Evolutionary conservation across 2,888 invertebrate species (phyloP).

Genomic region (Coremacera marginata): DNA sequence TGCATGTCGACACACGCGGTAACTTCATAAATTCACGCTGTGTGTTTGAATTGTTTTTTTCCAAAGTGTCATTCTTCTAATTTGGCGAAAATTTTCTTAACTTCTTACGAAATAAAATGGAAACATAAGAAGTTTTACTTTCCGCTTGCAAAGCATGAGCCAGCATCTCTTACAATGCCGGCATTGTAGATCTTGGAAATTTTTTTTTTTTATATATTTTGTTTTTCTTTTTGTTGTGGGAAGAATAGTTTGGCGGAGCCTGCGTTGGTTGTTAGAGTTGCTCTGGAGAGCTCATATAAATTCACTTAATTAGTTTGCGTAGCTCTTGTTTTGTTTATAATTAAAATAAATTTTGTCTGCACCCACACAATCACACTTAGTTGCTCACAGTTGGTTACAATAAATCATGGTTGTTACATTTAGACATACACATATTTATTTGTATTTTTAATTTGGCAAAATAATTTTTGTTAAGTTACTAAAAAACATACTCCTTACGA

Average conservation of each 20-base stretch:
- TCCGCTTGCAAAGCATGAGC: neutral
- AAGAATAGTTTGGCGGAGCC: neutral
- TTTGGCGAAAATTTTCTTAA: constrained; percentile 25
- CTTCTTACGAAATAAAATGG: constrained; percentile 29
- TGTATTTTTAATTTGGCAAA: too few relatives aligned
- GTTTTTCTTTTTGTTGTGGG: neutral
- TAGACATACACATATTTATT: too few relatives aligned
- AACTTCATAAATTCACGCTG: constrained; percentile 16
- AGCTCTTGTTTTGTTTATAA: constrained; percentile 48
- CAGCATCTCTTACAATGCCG: neutral
- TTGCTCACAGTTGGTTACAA: constrained; percentile 16
- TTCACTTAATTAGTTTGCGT: constrained; percentile 53
- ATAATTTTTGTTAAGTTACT: too few relatives aligned
- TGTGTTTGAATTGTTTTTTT: neutral
- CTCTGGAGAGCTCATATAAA: constrained; percentile 48
- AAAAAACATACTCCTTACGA: too few relatives aligned
- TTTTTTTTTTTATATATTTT: neutral
- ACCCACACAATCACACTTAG: constrained; percentile 42
- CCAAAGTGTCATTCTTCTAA: constrained; percentile 25
- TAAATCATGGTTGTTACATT: constrained; percentile 7
- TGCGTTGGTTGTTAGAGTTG: neutral
- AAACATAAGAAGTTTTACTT: constrained; percentile 15
- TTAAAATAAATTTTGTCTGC: constrained; percentile 50
- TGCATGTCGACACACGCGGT: constrained; percentile 32
- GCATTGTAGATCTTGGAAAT: neutral